Conservation (phyloP, 2,113 vertebrate genomes). For the Balaenoptera acutorostrata region DNA sequence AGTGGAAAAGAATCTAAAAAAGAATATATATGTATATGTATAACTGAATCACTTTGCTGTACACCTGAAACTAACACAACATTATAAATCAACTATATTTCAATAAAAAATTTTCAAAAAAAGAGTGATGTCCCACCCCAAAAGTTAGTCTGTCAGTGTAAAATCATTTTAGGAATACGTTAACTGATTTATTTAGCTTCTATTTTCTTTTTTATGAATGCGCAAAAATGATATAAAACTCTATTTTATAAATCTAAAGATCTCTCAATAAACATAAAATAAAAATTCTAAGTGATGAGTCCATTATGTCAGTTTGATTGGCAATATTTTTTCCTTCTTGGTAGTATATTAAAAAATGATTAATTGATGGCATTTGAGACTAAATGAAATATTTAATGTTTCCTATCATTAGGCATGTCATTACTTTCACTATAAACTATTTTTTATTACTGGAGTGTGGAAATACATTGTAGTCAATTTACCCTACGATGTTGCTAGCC, state of each 20-base stretch:
- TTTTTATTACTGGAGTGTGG: background rate
- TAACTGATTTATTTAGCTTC: background rate
- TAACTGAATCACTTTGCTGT: background rate
- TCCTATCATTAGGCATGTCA: background rate
- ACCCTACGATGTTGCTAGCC: background rate
- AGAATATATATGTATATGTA: background rate
- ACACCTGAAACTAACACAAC: background rate
- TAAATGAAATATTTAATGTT: background rate
- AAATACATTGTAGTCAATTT: background rate
- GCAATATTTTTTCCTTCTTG: background rate
- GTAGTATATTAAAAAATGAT: background rate
- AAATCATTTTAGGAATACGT: background rate
- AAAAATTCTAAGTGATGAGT: background rate
- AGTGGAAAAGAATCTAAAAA: background rate
- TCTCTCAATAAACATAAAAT: background rate
- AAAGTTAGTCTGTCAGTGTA: background rate
- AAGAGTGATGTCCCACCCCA: fast-evolving
- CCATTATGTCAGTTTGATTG: background rate
- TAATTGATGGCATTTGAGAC: background rate
- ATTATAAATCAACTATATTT: background rate
- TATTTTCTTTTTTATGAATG: background rate
- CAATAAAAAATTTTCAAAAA: background rate
- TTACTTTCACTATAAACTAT: background rate
- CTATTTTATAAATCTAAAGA: background rate
- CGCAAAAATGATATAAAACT: background rate